Conservation (phyloP, 2,113 vertebrate genomes). For the Rhea pennata region DNA sequence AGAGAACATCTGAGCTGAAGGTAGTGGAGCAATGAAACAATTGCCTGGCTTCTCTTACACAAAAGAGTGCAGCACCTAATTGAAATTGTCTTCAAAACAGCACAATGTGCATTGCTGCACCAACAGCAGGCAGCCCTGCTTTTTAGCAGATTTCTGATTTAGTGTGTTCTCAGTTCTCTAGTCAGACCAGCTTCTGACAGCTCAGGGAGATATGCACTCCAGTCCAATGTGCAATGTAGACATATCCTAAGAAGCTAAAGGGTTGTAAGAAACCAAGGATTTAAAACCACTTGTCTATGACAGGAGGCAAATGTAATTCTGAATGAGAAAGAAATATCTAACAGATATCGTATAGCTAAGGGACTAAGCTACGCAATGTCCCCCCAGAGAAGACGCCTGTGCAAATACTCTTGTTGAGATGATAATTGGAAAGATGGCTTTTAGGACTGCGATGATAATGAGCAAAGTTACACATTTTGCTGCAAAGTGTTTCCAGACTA, state of each 20-base stretch:
- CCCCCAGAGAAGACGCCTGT: background rate
- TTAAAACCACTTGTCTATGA: background rate
- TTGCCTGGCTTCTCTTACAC: background rate
- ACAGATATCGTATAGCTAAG: background rate
- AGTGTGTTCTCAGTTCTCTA: background rate
- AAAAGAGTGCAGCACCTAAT: background rate
- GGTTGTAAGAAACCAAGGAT: background rate
- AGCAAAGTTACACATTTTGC: background rate
- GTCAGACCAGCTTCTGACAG: background rate
- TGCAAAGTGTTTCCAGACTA: background rate
- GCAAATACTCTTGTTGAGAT: background rate
- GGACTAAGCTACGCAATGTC: background rate
- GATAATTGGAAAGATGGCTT: background rate
- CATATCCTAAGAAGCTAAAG: background rate
- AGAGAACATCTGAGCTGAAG: background rate
- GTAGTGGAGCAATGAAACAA: background rate
- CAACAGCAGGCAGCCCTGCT: background rate
- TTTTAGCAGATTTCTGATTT: background rate
- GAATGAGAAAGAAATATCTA: background rate
- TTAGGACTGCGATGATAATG: conserved; percentile 16
- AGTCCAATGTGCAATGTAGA: rapidly evolving
- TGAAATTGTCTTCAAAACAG: background rate
- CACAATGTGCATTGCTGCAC: background rate
- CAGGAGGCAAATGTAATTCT: background rate
- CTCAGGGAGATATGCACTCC: background rate